Base-by-base conservation (phyloP, 2,888 invertebrate species). In the Euphydryas editha region DNA sequence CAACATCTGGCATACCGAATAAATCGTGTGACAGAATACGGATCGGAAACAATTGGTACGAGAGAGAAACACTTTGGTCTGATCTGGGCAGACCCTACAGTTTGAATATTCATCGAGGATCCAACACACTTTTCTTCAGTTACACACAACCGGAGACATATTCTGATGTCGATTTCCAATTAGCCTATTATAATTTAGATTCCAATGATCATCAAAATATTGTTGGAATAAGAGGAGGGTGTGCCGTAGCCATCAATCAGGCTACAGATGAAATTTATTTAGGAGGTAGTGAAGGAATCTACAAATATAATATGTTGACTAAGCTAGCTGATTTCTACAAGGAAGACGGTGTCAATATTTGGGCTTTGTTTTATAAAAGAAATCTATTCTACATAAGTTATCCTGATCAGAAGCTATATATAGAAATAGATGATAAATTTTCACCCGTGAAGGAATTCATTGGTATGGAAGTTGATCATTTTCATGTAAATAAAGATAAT, bases 251-350 rank as follows among this genome's bases (percentile, higher is more conserved):
- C 0, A 82, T 88, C 67, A 87, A 89, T 24, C 80, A 82, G 47
- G 47, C 54, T 0, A 82, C 82, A 17, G 86, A 87, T 36, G 81
- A 81, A 0, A 78, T 89, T 37, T 89, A 80, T 39, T 70, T 89
- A 6, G 89, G 89, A n/a, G 88, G 89, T 0, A 84, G 78, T 20
- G 84, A 87, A 17, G 89, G 88, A 0, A 89, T 89, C 11, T 88
- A 83, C 63, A 87, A 82, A 77, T 88, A 81, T 11, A 87, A 88
- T 24, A 77, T 84, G 80, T 58, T 78, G 0, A 87, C 86, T 0
- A 83, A 79, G 73, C 57, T 85, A 68, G 85, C 86, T 0, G 85
- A 88, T 64, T 78, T 75, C 24, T 87, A 85, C 59, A 84, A 78
- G 70, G 84, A 87, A 69, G 81, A 80, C 60, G 82, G 82, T 0